Conservation (phyloP, 2,888 invertebrate species). For the Aspidapion aeneum region DNA sequence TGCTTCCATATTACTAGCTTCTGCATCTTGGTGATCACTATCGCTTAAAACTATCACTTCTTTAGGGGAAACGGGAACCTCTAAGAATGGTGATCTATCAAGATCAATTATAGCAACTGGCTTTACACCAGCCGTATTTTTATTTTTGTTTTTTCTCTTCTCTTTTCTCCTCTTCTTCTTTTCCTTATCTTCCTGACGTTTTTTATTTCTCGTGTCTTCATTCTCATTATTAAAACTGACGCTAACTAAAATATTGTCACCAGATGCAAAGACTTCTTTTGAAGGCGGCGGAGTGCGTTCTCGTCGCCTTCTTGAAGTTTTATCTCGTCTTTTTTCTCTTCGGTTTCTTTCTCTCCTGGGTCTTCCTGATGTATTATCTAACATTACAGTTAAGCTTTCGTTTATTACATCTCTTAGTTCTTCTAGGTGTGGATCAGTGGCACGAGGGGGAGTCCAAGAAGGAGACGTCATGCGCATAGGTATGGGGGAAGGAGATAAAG, state of each 20-base stretch:
- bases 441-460: constrained; percentile 63
- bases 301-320: constrained; percentile 44
- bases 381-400: constrained; percentile 57
- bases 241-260: constrained; percentile 89
- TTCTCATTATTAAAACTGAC: constrained; percentile 81
- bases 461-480: constrained; percentile 40
- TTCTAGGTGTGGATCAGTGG: constrained; percentile 36
- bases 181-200: constrained; percentile 43
- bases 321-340: constrained; percentile 35
- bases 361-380: constrained; percentile 56
- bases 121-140: constrained; percentile 51
- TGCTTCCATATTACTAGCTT: constrained; percentile 30
- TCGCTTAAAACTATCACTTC: constrained; percentile 82
- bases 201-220: constrained; percentile 42
- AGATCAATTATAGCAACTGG: constrained; percentile 84
- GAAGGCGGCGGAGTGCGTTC: constrained; percentile 62
- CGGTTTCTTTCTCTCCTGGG: constrained; percentile 46
- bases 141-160: constrained; percentile 43
- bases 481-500: constrained; percentile 54
- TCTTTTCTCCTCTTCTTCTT: constrained; percentile 39
- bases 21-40: constrained; percentile 63
- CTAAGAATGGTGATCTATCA: constrained; percentile 80
- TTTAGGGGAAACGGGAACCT: constrained; percentile 74
- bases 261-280: constrained; percentile 90
- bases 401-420: constrained; percentile 25